Percentiles rank a stretch among this genome's conserved stretches.
phyloP scores from a whole-genome alignment of 2,888 invertebrate genomes.

The Ceratothoa steindachneri region DNA sequence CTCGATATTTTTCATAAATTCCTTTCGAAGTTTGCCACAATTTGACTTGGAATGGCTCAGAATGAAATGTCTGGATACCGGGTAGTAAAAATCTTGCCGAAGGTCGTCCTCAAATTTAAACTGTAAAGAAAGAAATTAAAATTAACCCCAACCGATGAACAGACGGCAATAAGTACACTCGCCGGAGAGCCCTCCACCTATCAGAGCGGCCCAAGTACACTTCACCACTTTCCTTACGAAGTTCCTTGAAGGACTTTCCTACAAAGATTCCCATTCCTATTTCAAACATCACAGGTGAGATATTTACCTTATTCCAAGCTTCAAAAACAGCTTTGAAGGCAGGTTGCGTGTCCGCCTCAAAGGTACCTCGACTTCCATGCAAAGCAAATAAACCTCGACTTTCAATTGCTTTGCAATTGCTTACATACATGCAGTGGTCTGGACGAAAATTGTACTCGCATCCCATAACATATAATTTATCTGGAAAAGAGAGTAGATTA shows the following conservation, averaged over 20 bases:
- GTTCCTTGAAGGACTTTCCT: neutral
- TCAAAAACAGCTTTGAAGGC: constrained; percentile 70
- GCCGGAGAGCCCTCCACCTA: too few species aligned
- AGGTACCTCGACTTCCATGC: constrained; percentile 82
- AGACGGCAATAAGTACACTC: too few species aligned
- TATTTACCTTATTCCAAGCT: constrained; percentile 60
- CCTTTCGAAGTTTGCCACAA: constrained; percentile 31
- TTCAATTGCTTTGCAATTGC: constrained; percentile 71
- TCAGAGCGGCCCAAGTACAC: too few species aligned
- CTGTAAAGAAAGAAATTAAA: constrained; percentile 9
- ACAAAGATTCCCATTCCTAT: neutral
- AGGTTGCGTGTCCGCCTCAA: constrained; percentile 80
- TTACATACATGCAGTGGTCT: constrained; percentile 94
- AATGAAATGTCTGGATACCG: constrained; percentile 30
- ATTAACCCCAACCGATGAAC: too few species aligned
- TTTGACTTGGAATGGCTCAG: constrained; percentile 21
- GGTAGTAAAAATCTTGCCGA: constrained; percentile 35
- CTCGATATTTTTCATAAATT: neutral
- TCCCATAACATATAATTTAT: constrained; percentile 70
- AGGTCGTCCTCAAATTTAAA: constrained; percentile 29
- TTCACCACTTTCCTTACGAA: too few species aligned
- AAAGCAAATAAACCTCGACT: constrained; percentile 71
- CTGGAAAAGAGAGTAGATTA: constrained; percentile 57
- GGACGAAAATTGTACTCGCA: constrained; percentile 89
- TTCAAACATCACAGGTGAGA: too few species aligned